Evolutionary conservation across 2,113 vertebrate genomes (phyloP).

Genomic region (Bos javanicus): DNA sequence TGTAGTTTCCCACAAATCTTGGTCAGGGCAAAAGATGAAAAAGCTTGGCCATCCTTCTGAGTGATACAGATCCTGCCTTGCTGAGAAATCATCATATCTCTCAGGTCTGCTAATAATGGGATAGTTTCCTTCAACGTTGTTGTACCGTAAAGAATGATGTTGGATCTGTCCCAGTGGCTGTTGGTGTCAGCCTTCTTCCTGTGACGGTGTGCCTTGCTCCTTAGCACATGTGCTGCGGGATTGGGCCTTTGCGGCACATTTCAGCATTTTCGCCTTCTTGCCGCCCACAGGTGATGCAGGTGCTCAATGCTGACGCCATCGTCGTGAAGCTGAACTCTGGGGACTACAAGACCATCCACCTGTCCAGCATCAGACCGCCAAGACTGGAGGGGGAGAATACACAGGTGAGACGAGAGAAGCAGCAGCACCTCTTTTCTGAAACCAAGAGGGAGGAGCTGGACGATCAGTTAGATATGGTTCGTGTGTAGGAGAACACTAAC

Average conservation of each 20-base stretch:
- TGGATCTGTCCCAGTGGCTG: neutral
- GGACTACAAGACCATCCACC: conserved; percentile 95
- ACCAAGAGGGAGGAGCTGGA: neutral
- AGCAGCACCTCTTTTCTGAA: neutral
- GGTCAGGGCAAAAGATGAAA: neutral
- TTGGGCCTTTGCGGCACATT: rapidly evolving
- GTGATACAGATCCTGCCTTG: neutral
- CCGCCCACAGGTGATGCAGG: conserved; percentile 91
- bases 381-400: conserved; percentile 92
- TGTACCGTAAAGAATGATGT: neutral
- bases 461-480: neutral
- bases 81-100: neutral
- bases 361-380: conserved; percentile 95
- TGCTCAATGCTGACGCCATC: conserved; percentile 95
- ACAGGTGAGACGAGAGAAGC: conserved; percentile 62
- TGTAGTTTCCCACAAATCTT: neutral
- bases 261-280: neutral
- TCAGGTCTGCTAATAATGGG: neutral
- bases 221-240: neutral
- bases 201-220: neutral
- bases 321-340: conserved; percentile 96
- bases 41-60: neutral
- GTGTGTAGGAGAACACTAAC: neutral
- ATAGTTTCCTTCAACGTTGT: neutral
- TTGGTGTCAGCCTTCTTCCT: neutral